Percentiles rank a stretch among this genome's conserved stretches.
phyloP scores from a whole-genome alignment of 1,140 invertebrate species.

The Condylostylus longicornis region DNA sequence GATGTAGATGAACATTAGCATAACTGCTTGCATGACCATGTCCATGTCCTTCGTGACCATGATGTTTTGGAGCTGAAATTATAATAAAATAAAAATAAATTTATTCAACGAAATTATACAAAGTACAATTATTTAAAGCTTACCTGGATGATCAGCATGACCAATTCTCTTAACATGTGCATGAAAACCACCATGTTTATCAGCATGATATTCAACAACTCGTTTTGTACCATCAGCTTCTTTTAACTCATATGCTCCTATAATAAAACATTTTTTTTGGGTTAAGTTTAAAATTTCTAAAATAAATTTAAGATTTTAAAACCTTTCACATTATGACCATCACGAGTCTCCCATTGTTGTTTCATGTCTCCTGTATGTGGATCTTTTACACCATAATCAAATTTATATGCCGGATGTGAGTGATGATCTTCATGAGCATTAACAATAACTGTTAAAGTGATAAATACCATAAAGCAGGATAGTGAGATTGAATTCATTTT shows the following conservation, averaged over 20 bases:
- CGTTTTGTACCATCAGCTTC: conserved; percentile 39
- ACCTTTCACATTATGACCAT: no score
- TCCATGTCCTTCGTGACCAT: no score
- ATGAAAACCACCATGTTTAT: conserved; percentile 34
- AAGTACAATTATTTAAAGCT: no score
- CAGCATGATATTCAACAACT: conserved; percentile 38
- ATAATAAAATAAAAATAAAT: no score
- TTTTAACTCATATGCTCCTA: conserved; percentile 36
- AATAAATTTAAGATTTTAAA: conserved; percentile 17
- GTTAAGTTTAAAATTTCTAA: background rate
- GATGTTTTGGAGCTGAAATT: no score
- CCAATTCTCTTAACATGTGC: conserved; percentile 35
- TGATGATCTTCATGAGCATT: conserved; percentile 28
- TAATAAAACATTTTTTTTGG: background rate
- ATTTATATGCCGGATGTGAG: conserved; percentile 35
- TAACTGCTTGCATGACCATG: conserved; percentile 7
- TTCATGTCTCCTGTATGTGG: conserved; percentile 12
- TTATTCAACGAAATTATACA: no score
- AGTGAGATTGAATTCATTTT: no score
- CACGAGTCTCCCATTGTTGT: background rate
- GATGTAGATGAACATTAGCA: background rate
- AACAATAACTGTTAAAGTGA: no score
- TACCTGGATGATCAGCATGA: conserved; percentile 27
- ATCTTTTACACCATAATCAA: conserved; percentile 38
- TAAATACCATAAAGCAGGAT: no score